Conservation (phyloP, 2,888 invertebrate species). For the Terebella lapidaria region DNA sequence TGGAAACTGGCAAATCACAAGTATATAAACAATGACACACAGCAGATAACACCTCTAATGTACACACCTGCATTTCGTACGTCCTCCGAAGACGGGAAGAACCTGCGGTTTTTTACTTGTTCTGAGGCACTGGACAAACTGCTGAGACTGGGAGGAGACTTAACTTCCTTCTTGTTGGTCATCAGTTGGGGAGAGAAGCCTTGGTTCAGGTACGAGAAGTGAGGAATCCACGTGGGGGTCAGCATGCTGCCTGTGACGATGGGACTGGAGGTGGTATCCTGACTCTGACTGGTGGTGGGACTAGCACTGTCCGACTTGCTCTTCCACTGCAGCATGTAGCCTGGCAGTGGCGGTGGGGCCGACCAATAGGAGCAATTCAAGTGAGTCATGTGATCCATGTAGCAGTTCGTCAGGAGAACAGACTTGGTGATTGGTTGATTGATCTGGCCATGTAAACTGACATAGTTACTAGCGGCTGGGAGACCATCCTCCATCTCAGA, state of each 20-base stretch:
- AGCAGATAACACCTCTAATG: too few species aligned
- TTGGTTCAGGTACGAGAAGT: conserved; percentile 65
- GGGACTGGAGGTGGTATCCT: neutral
- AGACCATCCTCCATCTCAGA: neutral
- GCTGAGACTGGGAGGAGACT: conserved; percentile 55
- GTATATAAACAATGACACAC: too few species aligned
- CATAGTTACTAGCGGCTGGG: conserved; percentile 41
- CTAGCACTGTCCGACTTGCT: neutral
- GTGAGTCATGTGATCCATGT: conserved; percentile 85
- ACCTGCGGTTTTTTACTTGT: neutral
- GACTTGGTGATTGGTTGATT: conserved; percentile 88
- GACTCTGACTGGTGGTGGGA: neutral
- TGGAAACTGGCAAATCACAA: too few species aligned
- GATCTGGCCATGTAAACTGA: conserved; percentile 90
- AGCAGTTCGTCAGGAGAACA: conserved; percentile 89
- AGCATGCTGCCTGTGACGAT: neutral
- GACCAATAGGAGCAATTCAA: conserved; percentile 55
- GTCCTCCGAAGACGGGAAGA: neutral
- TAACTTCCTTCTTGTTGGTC: conserved; percentile 55
- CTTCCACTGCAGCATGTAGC: neutral
- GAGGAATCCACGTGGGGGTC: conserved; percentile 62
- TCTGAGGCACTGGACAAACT: conserved; percentile 57
- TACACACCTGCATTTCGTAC: too few species aligned
- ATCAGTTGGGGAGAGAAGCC: conserved; percentile 67
- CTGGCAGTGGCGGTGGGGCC: conserved; percentile 38